Conservation (phyloP, 2,113 vertebrate genomes). For the Glaucomys volans region DNA sequence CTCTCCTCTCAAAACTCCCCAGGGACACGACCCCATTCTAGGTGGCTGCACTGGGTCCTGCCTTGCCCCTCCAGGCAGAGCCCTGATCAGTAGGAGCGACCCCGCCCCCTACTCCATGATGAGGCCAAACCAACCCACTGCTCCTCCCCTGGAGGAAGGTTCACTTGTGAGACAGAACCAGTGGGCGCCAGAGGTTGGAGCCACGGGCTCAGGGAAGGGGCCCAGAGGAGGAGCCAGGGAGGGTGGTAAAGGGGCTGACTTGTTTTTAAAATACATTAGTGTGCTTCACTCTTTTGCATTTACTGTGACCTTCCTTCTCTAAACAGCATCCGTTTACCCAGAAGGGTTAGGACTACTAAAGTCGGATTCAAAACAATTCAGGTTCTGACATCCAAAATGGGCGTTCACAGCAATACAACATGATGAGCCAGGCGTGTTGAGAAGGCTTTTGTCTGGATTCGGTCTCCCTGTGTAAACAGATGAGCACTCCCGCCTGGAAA, state of each 20-base stretch:
- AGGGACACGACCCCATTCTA: not conserved
- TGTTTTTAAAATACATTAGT: not conserved
- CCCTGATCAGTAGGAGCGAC: not conserved
- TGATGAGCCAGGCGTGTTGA: not conserved
- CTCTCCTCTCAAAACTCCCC: not conserved
- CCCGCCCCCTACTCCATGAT: not conserved
- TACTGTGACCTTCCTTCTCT: not conserved
- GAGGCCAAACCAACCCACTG: not conserved
- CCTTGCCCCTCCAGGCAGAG: not conserved
- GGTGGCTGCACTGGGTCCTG: rapidly evolving
- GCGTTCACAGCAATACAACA: not conserved
- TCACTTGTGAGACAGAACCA: not conserved
- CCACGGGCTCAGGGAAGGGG: not conserved
- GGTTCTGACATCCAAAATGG: not conserved
- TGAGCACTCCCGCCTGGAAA: too few species aligned
- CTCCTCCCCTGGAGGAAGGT: too few species aligned
- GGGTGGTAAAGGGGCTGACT: not conserved
- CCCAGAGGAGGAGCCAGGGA: not conserved
- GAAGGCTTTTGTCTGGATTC: not conserved
- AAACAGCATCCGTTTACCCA: not conserved
- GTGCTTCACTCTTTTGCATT: not conserved
- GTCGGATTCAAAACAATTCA: not conserved
- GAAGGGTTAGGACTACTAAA: not conserved
- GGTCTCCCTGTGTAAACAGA: not conserved
- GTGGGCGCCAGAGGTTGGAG: not conserved